Base-by-base conservation (phyloP, 2,888 invertebrate genomes). In the Drosophila limbata region DNA sequence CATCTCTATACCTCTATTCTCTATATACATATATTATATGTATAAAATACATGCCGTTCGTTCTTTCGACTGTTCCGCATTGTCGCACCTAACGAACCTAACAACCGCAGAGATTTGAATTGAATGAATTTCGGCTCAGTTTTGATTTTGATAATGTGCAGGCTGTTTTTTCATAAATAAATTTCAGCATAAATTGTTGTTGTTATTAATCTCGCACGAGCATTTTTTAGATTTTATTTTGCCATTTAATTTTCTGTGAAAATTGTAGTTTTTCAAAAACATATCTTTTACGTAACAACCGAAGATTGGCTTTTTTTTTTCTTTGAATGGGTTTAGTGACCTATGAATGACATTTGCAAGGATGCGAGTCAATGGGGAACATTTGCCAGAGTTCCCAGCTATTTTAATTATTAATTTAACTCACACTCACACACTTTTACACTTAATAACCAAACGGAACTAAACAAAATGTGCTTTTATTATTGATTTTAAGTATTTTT, bases 261-360 rank as follows among this genome's bases (percentile, higher is more conserved):
- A 83, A 69, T 33, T 76, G 52, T 67, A 73, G 59, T 53, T 72
- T 77, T 70, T 51, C 51, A 69, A 47, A 60, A 69, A 53, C 52
- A 65, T 39, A 31, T 48, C 9, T 40, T 61, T 87, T 82, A 82
- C 85, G 85, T 84, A 84, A 87, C 25, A 51, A 6, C n/a, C 4
- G 2, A 25, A 57, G 17, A 47, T 47, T 17, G 13, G 8, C 48
- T 19, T 25, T n/a, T 9, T 9, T 37, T 44, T 66, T 56, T 17
- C 19, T 35, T 51, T 35, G 53, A 13, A 50, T 35, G 47, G 45
- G 57, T 76, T 79, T 61, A 69, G 73, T 71, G 84, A 81, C 87
- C 81, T 84, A 50, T 72, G 73, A 87, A 87, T 78, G 83, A 63
- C 87, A 87, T 84, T 70, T 67, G 56, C 73, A 73, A 84, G 84